Percentiles rank a stretch among this genome's conserved stretches.
These are phyloP conservation scores for Petromus typicus DNA, from an alignment of 2,113 vertebrate genomes.

Conservation along the genomic window DNA sequence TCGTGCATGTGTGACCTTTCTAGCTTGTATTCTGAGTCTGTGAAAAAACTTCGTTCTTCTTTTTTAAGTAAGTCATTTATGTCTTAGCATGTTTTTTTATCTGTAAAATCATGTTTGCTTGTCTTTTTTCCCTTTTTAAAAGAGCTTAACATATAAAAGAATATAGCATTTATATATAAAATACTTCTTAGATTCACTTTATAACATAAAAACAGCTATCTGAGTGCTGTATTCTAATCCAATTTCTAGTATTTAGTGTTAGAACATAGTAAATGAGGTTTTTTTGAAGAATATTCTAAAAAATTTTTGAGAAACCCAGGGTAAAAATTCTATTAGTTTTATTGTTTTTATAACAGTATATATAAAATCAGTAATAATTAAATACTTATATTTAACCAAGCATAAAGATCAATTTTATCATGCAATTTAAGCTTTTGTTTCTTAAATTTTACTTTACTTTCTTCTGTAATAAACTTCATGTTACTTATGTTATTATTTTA, in stretches of 20 bases:
- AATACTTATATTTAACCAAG: slow-evolving; percentile 25
- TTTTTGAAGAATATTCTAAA: background rate
- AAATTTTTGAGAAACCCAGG: background rate
- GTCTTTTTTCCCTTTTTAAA: slow-evolving; percentile 38
- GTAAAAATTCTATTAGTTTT: background rate
- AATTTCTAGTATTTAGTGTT: slow-evolving; percentile 4
- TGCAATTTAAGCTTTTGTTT: background rate
- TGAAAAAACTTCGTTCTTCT: slow-evolving; percentile 95
- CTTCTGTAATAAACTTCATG: background rate
- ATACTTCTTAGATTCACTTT: slow-evolving; percentile 9
- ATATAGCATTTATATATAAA: background rate
- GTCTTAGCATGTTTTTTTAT: slow-evolving; percentile 68
- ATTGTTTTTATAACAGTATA: slow-evolving; percentile 3
- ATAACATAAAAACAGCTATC: slow-evolving; percentile 46
- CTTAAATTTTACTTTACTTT: background rate
- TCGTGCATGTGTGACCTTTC: slow-evolving; percentile 91
- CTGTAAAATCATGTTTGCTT: background rate
- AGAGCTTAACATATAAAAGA: background rate
- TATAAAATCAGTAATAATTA: slow-evolving; percentile 59
- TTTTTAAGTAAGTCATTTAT: slow-evolving; percentile 94
- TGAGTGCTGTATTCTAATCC: background rate
- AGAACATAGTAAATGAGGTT: background rate
- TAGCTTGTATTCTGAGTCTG: slow-evolving; percentile 92
- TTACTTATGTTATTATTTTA: slow-evolving; percentile 34
- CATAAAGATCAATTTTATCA: background rate